phyloP scores from a whole-genome alignment of 1,140 invertebrate species.

The Brachystomella parvula region DNA sequence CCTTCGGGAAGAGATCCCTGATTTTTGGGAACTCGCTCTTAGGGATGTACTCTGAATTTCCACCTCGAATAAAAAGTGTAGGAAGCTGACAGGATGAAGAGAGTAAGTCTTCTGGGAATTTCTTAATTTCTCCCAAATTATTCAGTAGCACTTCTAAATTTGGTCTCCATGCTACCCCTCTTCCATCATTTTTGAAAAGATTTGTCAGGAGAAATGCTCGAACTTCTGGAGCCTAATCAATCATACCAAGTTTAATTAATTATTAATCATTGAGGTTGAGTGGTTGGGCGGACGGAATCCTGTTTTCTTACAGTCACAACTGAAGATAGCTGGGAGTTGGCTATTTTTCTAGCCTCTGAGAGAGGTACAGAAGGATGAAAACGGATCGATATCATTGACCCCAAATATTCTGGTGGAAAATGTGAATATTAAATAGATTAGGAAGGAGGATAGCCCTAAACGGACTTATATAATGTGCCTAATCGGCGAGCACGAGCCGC shows the following conservation, averaged over 20 bases:
- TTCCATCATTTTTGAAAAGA: slow-evolving; percentile 52
- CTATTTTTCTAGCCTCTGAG: slow-evolving; percentile 54
- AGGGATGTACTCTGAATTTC: slow-evolving; percentile 66
- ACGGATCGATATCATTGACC: background rate
- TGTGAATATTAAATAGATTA: too few relatives aligned
- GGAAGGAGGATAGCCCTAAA: too few relatives aligned
- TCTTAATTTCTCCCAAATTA: slow-evolving; percentile 57
- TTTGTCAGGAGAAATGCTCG: slow-evolving; percentile 72
- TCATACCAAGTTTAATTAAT: background rate
- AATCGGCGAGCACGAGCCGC: too few relatives aligned
- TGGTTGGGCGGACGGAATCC: background rate
- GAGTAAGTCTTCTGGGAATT: slow-evolving; percentile 50
- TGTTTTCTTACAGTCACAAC: slow-evolving; percentile 45
- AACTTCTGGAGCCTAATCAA: slow-evolving; percentile 43
- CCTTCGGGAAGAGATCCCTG: slow-evolving; percentile 64
- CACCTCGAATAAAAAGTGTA: slow-evolving; percentile 73
- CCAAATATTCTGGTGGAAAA: slow-evolving; percentile 31
- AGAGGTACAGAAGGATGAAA: background rate
- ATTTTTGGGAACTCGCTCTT: slow-evolving; percentile 57
- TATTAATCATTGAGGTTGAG: background rate
- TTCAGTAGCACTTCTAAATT: slow-evolving; percentile 62
- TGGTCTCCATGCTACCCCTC: slow-evolving; percentile 61
- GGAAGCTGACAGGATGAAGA: slow-evolving; percentile 54
- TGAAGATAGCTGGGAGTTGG: slow-evolving; percentile 48
- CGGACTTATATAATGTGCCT: too few relatives aligned